phyloP scores from a whole-genome alignment of 2,113 vertebrate species.

The Hymenochirus boettgeri region DNA sequence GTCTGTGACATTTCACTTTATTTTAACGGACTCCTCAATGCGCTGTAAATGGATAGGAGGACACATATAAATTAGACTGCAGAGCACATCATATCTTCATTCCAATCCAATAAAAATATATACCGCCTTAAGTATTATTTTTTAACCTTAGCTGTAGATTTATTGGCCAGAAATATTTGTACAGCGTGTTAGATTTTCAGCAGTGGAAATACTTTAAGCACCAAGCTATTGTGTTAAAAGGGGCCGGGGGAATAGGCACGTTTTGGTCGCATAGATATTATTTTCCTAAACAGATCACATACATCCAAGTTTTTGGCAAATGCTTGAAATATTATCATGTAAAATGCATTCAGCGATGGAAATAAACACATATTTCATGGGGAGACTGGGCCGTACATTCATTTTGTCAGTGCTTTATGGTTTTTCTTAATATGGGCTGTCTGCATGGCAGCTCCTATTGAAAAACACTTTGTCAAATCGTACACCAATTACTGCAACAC shows the following conservation, averaged over 20 bases:
- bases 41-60: constrained; percentile 10
- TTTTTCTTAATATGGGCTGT: background rate
- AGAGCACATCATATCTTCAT: constrained; percentile 10
- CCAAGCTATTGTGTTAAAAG: constrained; percentile 3
- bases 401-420: background rate
- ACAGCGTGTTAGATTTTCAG: constrained; percentile 6
- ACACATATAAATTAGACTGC: constrained; percentile 26
- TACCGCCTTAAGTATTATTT: background rate
- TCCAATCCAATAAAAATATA: constrained; percentile 33
- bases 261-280: background rate
- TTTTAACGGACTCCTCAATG: constrained; percentile 2
- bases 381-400: constrained; percentile 2
- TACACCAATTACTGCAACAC: background rate
- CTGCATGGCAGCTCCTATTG: background rate
- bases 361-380: background rate
- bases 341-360: constrained; percentile 13
- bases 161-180: constrained; percentile 11
- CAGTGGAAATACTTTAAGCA: background rate
- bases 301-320: background rate
- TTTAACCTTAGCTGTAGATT: constrained; percentile 20
- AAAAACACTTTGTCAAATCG: background rate
- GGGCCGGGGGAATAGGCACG: background rate
- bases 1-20: background rate
- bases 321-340: constrained; percentile 19
- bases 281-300: background rate